Evolutionary conservation across 2,797 vertebrate genomes (phyloP).

Genomic region (Thaleichthys pacificus): DNA sequence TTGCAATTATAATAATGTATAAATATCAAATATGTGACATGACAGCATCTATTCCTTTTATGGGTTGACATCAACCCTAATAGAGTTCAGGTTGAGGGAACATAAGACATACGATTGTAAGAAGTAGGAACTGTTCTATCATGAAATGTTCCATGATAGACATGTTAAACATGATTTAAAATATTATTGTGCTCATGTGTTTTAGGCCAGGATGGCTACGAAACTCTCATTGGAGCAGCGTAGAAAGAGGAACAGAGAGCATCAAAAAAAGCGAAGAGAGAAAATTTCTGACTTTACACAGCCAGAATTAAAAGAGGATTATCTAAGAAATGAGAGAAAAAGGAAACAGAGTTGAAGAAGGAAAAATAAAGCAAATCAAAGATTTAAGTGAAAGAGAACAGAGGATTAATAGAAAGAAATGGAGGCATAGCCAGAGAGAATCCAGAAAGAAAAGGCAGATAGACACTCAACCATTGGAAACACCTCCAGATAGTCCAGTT

Average conservation of each 20-base stretch:
- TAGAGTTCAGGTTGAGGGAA: too few species aligned
- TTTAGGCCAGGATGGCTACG: too few species aligned
- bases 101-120: too few species aligned
- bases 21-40: too few species aligned
- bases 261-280: constrained; percentile 11
- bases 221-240: constrained; percentile 7
- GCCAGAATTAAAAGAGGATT: constrained; percentile 11
- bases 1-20: too few species aligned
- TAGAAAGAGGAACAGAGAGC: constrained; percentile 1
- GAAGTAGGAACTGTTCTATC: too few species aligned
- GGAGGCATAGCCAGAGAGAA: constrained; percentile 4
- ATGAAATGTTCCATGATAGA: too few species aligned
- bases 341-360: constrained; percentile 13
- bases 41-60: too few species aligned
- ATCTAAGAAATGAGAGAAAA: constrained; percentile 1
- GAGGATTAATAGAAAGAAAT: constrained; percentile 11
- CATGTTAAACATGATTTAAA: too few species aligned
- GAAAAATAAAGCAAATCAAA: constrained; percentile 15
- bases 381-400: constrained; percentile 19
- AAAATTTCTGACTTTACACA: constrained; percentile 4
- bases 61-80: too few species aligned
- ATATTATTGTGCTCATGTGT: too few species aligned
- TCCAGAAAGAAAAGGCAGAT: constrained; percentile 6
- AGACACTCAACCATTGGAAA: background rate
- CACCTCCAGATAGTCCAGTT: background rate